phyloP scores from a whole-genome alignment of 2,113 vertebrate genomes.

The Smithornis capensis region DNA sequence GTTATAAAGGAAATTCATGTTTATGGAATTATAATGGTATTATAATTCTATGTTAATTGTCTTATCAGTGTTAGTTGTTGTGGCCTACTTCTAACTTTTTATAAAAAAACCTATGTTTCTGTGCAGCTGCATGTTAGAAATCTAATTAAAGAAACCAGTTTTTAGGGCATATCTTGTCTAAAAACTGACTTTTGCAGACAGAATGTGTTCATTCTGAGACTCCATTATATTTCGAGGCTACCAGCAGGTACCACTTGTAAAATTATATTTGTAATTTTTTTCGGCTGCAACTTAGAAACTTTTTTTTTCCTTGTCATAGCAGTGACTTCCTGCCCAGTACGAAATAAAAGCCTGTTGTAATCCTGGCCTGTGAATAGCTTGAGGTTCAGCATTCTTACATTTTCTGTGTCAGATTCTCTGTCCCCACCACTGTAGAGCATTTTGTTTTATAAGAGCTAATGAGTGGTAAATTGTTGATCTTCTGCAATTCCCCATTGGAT shows the following conservation, averaged over 20 bases:
- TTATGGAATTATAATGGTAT: too few relatives aligned
- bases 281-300: not conserved
- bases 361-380: not conserved
- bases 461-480: not conserved
- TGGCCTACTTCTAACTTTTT: not conserved
- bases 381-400: conserved; percentile 24
- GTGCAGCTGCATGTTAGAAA: not conserved
- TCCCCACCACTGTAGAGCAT: not conserved
- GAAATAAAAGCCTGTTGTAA: not conserved
- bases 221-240: not conserved
- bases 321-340: not conserved
- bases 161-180: not conserved
- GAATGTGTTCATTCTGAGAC: not conserved
- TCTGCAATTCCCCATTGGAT: not conserved
- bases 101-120: not conserved
- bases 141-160: not conserved
- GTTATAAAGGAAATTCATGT: not conserved
- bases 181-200: not conserved
- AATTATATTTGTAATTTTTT: not conserved
- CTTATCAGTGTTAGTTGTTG: not conserved
- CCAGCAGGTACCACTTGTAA: not conserved
- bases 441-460: not conserved
- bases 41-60: not conserved
- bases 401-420: not conserved
- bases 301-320: not conserved